Percentiles rank a stretch among this genome's conserved stretches.
Evolutionary conservation across 2,113 vertebrate species (phyloP).

Genomic region (Sebastes fasciatus): DNA sequence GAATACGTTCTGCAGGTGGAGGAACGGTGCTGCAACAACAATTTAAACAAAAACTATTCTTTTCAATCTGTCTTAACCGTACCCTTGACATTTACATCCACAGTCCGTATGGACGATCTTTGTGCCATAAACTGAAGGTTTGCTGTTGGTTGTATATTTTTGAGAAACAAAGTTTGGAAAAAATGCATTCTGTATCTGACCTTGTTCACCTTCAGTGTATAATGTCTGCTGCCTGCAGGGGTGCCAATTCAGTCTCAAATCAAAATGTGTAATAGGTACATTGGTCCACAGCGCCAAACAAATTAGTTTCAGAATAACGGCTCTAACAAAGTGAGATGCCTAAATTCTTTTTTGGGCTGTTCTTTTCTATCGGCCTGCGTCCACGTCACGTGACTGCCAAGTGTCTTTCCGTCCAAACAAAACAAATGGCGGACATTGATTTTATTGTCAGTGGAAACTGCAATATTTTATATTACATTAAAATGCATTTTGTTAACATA

Average conservation of each 20-base stretch:
- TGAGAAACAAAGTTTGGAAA: slow-evolving; percentile 8
- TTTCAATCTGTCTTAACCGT: not conserved
- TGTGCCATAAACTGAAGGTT: not conserved
- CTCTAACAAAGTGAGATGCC: no score
- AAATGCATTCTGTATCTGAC: slow-evolving; percentile 32
- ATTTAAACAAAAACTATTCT: not conserved
- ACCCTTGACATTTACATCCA: slow-evolving; percentile 1
- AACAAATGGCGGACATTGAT: no score
- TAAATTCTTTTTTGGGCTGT: no score
- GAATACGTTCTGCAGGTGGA: slow-evolving; percentile 16
- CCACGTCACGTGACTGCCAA: no score
- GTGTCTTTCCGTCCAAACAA: no score
- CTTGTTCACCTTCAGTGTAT: slow-evolving; percentile 19
- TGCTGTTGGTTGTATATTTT: not conserved
- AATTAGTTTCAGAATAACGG: no score
- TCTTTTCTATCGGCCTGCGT: no score
- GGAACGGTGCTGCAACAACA: not conserved
- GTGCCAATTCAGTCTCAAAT: not conserved
- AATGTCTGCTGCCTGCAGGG: slow-evolving; percentile 23
- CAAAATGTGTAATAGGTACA: no score
- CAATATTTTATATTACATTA: no score
- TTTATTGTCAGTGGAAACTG: no score
- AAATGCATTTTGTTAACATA: no score
- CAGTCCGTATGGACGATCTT: not conserved
- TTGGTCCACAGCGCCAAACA: no score